Conservation (phyloP, 2,113 vertebrate genomes). For the Nesospiza acunhae region DNA sequence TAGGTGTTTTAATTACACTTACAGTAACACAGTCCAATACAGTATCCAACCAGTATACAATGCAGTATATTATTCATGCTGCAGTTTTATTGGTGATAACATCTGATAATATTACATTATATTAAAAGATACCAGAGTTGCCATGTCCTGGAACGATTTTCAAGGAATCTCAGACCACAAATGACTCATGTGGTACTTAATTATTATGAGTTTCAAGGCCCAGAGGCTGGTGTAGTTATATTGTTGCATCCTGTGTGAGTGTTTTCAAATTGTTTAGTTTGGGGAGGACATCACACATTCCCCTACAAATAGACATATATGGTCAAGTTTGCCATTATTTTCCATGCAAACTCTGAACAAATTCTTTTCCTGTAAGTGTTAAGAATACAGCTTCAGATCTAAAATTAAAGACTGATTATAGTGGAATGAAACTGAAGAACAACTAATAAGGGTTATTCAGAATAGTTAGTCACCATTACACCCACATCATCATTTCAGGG, state of each 20-base stretch:
- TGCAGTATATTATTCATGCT: not conserved
- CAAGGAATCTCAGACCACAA: not conserved
- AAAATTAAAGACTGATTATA: conserved; percentile 21
- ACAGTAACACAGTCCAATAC: not conserved
- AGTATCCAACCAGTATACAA: not conserved
- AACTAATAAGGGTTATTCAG: conserved; percentile 30
- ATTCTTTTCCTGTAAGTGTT: not conserved
- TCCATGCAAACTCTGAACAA: not conserved
- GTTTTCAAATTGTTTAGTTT: not conserved
- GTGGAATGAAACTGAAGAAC: not conserved
- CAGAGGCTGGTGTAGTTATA: not conserved
- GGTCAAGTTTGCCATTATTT: not conserved
- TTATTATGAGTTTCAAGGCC: not conserved
- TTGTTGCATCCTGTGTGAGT: not conserved
- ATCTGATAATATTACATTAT: not conserved
- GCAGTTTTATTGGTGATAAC: not conserved
- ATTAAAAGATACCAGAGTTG: not conserved
- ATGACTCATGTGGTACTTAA: not conserved
- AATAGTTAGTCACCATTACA: conserved; percentile 29
- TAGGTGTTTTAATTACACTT: not conserved
- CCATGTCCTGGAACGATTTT: not conserved
- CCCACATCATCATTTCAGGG: not conserved
- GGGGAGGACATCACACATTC: not conserved
- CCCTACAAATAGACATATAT: not conserved
- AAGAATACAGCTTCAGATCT: not conserved